These are phyloP conservation scores for Mungos mungo DNA, from an alignment of 2,113 vertebrate species.

Conservation along the genomic window DNA sequence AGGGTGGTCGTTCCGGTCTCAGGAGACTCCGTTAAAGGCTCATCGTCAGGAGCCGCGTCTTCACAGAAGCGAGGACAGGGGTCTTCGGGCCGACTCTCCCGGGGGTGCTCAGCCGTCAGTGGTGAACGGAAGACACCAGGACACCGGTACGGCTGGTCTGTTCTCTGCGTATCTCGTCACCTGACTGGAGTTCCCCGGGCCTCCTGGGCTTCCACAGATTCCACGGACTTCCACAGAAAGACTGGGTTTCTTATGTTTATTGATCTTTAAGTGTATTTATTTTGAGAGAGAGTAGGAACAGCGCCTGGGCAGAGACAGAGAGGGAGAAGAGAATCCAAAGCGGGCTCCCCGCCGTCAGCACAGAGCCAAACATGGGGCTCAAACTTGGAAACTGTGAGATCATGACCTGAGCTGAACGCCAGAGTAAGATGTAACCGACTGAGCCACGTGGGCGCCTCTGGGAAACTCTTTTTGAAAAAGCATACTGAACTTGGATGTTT, in stretches of 20 bases:
- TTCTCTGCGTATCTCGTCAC: not conserved
- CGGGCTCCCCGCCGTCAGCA: too few species aligned
- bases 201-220: not conserved
- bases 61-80: not conserved
- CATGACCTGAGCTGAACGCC: too few species aligned
- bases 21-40: not conserved
- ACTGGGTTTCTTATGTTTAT: not conserved
- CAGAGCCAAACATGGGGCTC: too few species aligned
- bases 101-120: fast-evolving
- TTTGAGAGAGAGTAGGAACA: too few species aligned
- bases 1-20: not conserved
- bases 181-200: not conserved
- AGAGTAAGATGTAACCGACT: too few species aligned
- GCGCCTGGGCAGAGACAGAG: too few species aligned
- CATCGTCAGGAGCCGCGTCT: not conserved
- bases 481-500: not conserved
- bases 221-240: not conserved
- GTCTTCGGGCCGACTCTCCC: too few species aligned
- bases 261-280: too few species aligned
- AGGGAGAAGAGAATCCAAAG: too few species aligned
- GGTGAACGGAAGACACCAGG: not conserved
- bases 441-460: too few species aligned
- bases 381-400: too few species aligned
- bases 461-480: not conserved
- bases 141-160: not conserved